Base-by-base conservation (phyloP, 2,113 vertebrate species). In the Emydocephalus ijimae region DNA sequence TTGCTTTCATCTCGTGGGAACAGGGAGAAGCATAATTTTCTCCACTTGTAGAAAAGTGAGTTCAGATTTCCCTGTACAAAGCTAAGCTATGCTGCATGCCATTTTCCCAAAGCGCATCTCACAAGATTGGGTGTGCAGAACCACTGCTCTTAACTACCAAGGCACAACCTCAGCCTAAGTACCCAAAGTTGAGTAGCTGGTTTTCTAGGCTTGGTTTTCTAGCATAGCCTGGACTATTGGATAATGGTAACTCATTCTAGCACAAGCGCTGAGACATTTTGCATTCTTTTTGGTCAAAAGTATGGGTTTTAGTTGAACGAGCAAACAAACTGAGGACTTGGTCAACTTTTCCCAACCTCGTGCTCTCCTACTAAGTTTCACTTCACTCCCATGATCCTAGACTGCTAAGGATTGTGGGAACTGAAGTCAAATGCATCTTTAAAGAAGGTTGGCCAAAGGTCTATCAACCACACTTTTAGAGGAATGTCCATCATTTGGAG, bases 91-190 rank as follows among this genome's bases (percentile, higher is more conserved):
- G 61, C 5, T 15, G 61, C 61, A n/a, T 2, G 26, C 29, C 61
- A 5, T 26, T n/a, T 69, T n/a, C 14, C 61, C 61, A n/a, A 69
- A n/a, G 29, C 1, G 12, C 61, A 69, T 69, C 61, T n/a, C 61
- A 69, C 61, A n/a, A 69, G 59, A 61, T 61, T 61, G 24, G 23
- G 59, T 61, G 8, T 61, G 59, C 59, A 61, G 61, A 69, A 69
- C 29, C 29, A 69, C 12, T 69, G 26, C 61, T 69, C 61, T n/a
- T 69, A n/a, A n/a, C 61, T 12, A 15, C 29, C 29, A 69, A n/a
- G 61, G 4, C 61, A 14, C 61, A 69, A 29, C 95, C 96, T 95
- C 94, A 95, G 93, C 92, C 93, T n/a, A 91, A 94, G 96, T 95
- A 93, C 94, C 95, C 93, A 91, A 92, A 94, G 91, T 93, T 45